phyloP scores from a whole-genome alignment of 1,140 invertebrate species.

The Eufriesea mexicana region DNA sequence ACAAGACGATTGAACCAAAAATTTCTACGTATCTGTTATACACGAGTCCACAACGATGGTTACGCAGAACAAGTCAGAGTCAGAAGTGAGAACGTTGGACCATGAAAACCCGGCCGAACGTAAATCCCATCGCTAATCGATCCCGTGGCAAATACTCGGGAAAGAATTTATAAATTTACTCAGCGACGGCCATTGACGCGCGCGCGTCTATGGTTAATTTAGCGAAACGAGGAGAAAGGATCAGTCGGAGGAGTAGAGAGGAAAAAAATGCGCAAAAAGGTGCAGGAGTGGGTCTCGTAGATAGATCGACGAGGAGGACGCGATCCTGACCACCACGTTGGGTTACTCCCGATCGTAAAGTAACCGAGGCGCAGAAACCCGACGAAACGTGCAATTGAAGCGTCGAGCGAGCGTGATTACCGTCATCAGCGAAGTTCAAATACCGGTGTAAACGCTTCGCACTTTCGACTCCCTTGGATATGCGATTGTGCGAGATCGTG shows the following conservation, averaged over 20 bases:
- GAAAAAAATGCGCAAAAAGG: not conserved
- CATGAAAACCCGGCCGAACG: not conserved
- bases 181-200: too few species aligned
- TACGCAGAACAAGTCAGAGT: not conserved
- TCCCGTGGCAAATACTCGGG: not conserved
- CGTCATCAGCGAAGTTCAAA: constrained; percentile 77
- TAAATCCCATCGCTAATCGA: constrained; percentile 8
- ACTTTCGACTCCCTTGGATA: constrained; percentile 72
- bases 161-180: constrained; percentile 15
- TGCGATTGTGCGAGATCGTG: constrained; percentile 70
- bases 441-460: constrained; percentile 75
- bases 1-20: not conserved
- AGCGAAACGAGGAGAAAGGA: constrained; percentile 34
- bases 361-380: constrained; percentile 74
- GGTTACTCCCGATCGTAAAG: constrained; percentile 74
- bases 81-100: not conserved
- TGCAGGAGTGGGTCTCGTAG: not conserved
- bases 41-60: not conserved
- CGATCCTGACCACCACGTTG: constrained; percentile 67
- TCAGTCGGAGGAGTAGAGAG: too few species aligned
- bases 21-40: too few species aligned
- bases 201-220: constrained; percentile 35
- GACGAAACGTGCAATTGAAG: constrained; percentile 77
- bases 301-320: constrained; percentile 58
- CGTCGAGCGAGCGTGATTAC: constrained; percentile 73